A percentile compares a stretch with the other conserved stretches of the same genome.
phyloP scores from a whole-genome alignment of 2,888 invertebrate species.

The Rhaphigaster nebulosa region DNA sequence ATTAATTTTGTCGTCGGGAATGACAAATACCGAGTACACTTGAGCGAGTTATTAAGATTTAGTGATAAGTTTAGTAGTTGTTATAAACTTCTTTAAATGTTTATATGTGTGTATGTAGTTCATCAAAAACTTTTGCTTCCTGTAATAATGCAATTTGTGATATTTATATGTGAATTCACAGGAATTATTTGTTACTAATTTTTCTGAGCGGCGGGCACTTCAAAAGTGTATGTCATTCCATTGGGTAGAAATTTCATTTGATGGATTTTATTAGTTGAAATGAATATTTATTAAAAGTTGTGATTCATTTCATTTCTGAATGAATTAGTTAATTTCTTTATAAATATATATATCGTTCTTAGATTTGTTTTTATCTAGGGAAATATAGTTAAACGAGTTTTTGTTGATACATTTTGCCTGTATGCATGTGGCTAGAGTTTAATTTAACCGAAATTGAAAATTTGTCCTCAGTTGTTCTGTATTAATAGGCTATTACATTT shows the following conservation, averaged over 20 bases:
- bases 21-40: conserved; percentile 30
- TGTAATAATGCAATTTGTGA: conserved; percentile 48
- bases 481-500: conserved; percentile 13
- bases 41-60: conserved; percentile 30
- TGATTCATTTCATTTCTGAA: conserved; percentile 54
- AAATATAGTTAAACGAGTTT: conserved; percentile 64
- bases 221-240: conserved; percentile 16
- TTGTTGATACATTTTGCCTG: conserved; percentile 63
- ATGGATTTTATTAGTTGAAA: conserved; percentile 29
- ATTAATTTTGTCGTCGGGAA: not conserved
- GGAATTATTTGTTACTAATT: conserved; percentile 29
- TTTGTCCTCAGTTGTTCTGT: not conserved
- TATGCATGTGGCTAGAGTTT: conserved; percentile 61
- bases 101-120: conserved; percentile 35
- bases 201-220: not conserved
- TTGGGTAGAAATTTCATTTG: conserved; percentile 38
- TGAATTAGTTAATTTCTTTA: conserved; percentile 65
- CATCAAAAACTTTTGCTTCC: conserved; percentile 38
- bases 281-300: conserved; percentile 58
- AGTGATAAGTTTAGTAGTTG: conserved; percentile 35
- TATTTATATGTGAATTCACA: conserved; percentile 41
- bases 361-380: conserved; percentile 65
- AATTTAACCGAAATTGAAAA: conserved; percentile 9
- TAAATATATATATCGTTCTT: conserved; percentile 62
- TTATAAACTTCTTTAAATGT: conserved; percentile 39